Percentiles rank a stretch among this genome's conserved stretches.
phyloP scores from a whole-genome alignment of 1,140 invertebrate species.

The Diachasmimorpha longicaudata region DNA sequence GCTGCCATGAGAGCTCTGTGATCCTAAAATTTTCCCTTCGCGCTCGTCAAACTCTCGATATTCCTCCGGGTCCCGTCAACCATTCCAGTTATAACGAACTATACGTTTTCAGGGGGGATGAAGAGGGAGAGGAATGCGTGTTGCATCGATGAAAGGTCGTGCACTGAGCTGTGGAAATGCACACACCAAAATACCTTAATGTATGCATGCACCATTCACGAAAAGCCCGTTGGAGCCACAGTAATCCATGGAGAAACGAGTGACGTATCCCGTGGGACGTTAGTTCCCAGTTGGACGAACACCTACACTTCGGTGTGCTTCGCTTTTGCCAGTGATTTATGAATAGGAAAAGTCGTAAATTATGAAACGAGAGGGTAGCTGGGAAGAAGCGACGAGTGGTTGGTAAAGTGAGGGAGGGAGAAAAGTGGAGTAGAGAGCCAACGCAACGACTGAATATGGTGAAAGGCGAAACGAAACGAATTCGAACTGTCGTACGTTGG shows the following conservation, averaged over 20 bases:
- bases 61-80: not conserved
- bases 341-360: conserved; percentile 48
- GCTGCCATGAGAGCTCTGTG: not conserved
- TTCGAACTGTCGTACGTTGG: not conserved
- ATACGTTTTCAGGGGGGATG: not conserved
- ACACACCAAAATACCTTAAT: not conserved
- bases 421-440: not conserved
- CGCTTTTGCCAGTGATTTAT: conserved; percentile 40
- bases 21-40: not conserved
- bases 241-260: conserved; percentile 10
- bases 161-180: not conserved
- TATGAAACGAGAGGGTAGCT: conserved; percentile 34
- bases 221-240: conserved; percentile 1
- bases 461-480: not conserved
- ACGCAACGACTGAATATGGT: not conserved
- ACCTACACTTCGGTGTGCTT: conserved; percentile 17
- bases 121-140: too few species aligned
- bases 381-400: not conserved
- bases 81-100: not conserved
- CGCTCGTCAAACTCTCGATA: not conserved
- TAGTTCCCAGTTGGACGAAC: conserved; percentile 30
- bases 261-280: conserved; percentile 16
- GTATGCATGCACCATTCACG: not conserved
- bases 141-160: conserved; percentile 1
- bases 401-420: not conserved